Evolutionary conservation across 2,113 vertebrate genomes (phyloP).

Genomic region (Solea senegalensis): DNA sequence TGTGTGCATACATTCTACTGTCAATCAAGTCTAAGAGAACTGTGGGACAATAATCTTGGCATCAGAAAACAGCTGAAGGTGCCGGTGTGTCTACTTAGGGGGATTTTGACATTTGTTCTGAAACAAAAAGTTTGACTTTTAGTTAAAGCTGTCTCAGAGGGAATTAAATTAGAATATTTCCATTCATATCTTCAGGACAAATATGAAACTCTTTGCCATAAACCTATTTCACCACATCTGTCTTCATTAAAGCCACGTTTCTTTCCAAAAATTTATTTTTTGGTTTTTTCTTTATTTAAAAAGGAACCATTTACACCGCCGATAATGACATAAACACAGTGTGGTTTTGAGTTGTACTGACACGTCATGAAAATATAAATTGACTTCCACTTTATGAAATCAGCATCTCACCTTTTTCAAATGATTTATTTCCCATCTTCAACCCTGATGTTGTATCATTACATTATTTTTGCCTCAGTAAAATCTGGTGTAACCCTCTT

Average conservation of each 20-base stretch:
- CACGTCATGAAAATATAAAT: too few species aligned
- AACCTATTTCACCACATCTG: too few species aligned
- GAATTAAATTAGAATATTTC: background rate
- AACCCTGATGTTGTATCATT: slow-evolving; percentile 12
- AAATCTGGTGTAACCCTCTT: too few species aligned
- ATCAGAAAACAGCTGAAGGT: slow-evolving; percentile 28
- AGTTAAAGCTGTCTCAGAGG: background rate
- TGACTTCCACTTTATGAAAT: too few species aligned
- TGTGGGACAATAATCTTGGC: too few species aligned
- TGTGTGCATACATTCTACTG: slow-evolving; percentile 45
- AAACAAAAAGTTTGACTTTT: background rate
- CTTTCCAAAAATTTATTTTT: too few species aligned
- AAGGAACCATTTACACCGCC: too few species aligned
- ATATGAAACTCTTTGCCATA: background rate
- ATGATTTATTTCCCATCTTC: slow-evolving; percentile 2
- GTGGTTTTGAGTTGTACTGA: too few species aligned
- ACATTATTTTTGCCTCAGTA: slow-evolving; percentile 2
- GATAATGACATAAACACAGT: too few species aligned
- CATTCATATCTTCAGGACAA: background rate
- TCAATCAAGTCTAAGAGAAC: slow-evolving; percentile 7
- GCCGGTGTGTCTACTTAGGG: slow-evolving; percentile 1
- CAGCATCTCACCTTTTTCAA: background rate
- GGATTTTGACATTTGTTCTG: background rate
- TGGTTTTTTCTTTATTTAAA: too few species aligned
- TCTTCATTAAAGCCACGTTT: too few species aligned